Base-by-base conservation (phyloP, 2,113 vertebrate genomes). In the Gymnocephalus cernua region DNA sequence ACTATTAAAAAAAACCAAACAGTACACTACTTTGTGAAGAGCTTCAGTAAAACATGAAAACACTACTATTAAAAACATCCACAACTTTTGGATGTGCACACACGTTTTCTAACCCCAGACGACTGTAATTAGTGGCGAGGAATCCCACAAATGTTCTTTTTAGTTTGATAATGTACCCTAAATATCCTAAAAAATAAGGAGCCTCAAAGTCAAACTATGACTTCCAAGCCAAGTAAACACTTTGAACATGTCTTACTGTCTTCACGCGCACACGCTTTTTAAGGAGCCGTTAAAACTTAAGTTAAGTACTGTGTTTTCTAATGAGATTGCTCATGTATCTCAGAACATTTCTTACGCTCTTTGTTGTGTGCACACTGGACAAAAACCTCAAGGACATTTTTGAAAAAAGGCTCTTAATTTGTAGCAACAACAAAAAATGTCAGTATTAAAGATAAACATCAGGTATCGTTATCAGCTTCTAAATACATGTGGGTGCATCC, bases 241-340 rank as follows among this genome's bases (percentile, higher is more conserved):
- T 21, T 6, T 58, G 13, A 50, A 5, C 58, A 18, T 21, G 3
- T 73, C 47, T 35, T n/a, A 16, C 11, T 71, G 23, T 62, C 57
- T 61, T 67, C 2, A 18, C 11, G 25, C 50, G 29, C 15, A 4
- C 19, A 74, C 81, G 68, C 51, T 23, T 78, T 64, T 1, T 41
- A 41, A 47, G 16, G 2, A 61, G 53, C 21, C 29, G 54, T 9
- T n/a, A n/a, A 18, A 63, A 56, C 16, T 59, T 0, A 13, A 50
- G 16, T 76, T 58, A 32, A 32, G 71, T 77, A 71, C 77, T 83
- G 80, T 87, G 79, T 76, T 65, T 73, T 85, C 38, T 68, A 11
- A 10, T 29, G 67, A 63, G 11, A 14, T 54, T 13, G 21, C 25
- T 82, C 48, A n/a, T 74, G 44, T 38, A n/a, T 63, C 58, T 65